Base-by-base conservation (phyloP, 2,797 vertebrate genomes). In the Toxotes lorentzi region DNA sequence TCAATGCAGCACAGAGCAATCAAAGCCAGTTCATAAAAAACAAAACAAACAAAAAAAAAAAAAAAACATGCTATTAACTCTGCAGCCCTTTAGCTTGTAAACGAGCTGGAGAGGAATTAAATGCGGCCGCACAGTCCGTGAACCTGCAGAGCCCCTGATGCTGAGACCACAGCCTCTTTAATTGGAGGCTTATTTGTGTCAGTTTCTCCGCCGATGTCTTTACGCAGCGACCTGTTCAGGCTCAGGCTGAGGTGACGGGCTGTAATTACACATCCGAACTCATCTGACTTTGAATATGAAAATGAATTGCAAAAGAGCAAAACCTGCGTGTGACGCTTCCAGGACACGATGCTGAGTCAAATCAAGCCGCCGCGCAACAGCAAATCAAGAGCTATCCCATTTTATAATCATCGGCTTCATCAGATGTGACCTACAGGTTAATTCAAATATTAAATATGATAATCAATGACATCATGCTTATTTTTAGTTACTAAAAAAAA, bases 261-360 rank as follows among this genome's bases (percentile, higher is more conserved):
- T 56, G n/a, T 57, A 69, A 78, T 53, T 45, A 72, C 73, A 78
- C 2, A 2, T 11, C 27, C 27, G 27, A 12, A 10, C 24, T 32
- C 54, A 41, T 59, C 8, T 56, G 11, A 74, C 64, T 76, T 59
- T 72, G 71, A 85, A 57, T 78, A 78, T 51, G 65, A 41, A 79
- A 82, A 84, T 78, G 0, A 40, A 48, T 56, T 23, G 51, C 41
- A 21, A 68, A 74, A 34, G 60, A 72, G 48, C 6, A 1, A 43
- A 16, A 21, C 30, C 2, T 35, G 14, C 2, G 47, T n/a, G 9
- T 38, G 34, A 23, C 1, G 57, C 57, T n/a, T 21, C 38, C 54
- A 16, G 54, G 54, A 57, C 30, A 32, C 50, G 23, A 30, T 17
- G 47, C 47, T 50, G 47, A 17, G 2, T 17, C 7, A 50, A 9